phyloP scores from a whole-genome alignment of 2,888 invertebrate genomes.

The Netelia melanura region DNA sequence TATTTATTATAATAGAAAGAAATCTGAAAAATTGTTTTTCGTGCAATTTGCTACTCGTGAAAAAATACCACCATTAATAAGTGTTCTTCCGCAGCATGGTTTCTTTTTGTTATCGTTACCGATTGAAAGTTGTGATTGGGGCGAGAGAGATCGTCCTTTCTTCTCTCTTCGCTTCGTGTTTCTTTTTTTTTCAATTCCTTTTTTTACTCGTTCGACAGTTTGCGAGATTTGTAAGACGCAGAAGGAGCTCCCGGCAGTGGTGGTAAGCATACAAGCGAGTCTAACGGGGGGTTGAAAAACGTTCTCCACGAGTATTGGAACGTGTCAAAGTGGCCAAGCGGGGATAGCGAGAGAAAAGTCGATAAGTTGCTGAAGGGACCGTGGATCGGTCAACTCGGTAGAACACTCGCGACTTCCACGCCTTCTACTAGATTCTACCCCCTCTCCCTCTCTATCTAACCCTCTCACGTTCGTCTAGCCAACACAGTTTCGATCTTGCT shows the following conservation, averaged over 20 bases:
- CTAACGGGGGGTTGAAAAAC: constrained; percentile 38
- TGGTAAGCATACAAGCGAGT: constrained; percentile 40
- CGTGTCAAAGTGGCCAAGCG: constrained; percentile 62
- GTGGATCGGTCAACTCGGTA: constrained; percentile 48
- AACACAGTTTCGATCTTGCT: constrained; percentile 35
- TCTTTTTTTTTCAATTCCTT: background rate
- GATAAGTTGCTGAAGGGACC: constrained; percentile 50
- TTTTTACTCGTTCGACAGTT: background rate
- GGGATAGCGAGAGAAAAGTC: constrained; percentile 59
- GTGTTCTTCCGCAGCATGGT: background rate
- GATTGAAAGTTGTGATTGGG: constrained; percentile 21
- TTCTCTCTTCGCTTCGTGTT: background rate
- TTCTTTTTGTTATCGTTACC: background rate
- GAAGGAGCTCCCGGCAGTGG: background rate
- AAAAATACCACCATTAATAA: no score
- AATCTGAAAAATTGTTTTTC: no score
- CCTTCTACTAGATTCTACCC: constrained; percentile 39
- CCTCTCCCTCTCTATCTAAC: constrained; percentile 27
- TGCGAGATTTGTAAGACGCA: constrained; percentile 32
- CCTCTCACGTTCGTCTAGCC: constrained; percentile 10
- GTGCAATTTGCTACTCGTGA: no score
- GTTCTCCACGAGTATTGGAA: constrained; percentile 59
- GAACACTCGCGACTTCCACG: constrained; percentile 37
- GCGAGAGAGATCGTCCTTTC: background rate
- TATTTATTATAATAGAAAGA: no score